Base-by-base conservation (phyloP, 1,140 invertebrate species). In the Pachypeltis micranthus region DNA sequence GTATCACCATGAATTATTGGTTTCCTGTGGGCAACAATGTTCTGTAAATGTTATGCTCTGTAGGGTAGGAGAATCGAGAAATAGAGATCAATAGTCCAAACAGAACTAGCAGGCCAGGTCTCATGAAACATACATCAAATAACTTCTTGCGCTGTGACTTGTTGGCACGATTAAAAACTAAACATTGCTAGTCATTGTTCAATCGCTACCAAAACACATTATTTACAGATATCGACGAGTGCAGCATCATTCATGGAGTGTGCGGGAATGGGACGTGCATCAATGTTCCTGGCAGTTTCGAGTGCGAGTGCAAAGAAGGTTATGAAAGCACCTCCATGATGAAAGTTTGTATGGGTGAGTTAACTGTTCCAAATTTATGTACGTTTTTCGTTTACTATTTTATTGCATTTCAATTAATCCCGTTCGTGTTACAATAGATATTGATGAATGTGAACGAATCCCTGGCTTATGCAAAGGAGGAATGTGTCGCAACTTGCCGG, bases 181-280 rank as follows among this genome's bases (percentile, higher is more conserved):
- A n/a, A n/a, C n/a, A n/a, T n/a, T n/a, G 31, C 31, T 39, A 7
- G 16, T 7, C 7, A 39, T 39, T 39, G 31, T 39, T 39, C 31
- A 39, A 10, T n/a, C n/a, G n/a, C n/a, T 39, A 39, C 34, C 7
- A 26, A n/a, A 26, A 29, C 56, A 21, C 25, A 12, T 44, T 44
- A 63, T 19, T 66, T 69, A 64, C 31, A 85, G 89, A 93, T 72
- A 91, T 93, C 71, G 86, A 94, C 72, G 91, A 94, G 73, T 94
- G 91, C 72, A 84, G 81, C 69, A 91, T 93, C 27, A 87, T 91
- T 71, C 83, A 82, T 66, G 87, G 84, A 44, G 86, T 91, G 21
- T 93, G 90, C 75, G 88, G 87, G 1, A 85, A 88, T 68, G 90
- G 90, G 24, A 83, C 83, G 7, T 94, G 91, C 74, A 80, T 81